Base-by-base conservation (phyloP, 1,140 invertebrate species). In the Formica selysi region DNA sequence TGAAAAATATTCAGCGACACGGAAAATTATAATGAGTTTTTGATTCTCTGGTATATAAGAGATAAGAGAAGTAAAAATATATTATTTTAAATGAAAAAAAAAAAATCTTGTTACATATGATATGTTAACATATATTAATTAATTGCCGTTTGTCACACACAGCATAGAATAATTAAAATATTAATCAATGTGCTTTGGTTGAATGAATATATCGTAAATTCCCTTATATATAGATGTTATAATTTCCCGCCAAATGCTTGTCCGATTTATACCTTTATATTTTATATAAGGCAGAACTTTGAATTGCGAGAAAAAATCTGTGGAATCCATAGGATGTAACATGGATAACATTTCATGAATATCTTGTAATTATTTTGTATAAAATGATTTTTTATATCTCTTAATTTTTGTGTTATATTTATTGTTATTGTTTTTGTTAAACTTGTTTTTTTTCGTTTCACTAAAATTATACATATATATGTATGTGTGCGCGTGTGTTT, bases 11-110 rank as follows among this genome's bases (percentile, higher is more conserved):
- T 10, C 13, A 61, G 3, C 38, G 3, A 36, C 13, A 11, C 2
- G 19, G 29, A 61, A 61, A 83, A 83, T 83, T 83, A 62, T 83
- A 74, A 81, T 11, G 67, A 83, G 26, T 32, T 5, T 13, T 29
- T 11, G 48, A 29, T 32, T 7, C 19, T 62, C 26, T 22, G 8
- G 11, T 6, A 32, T 41, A 44, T 8, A 1, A 80, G 64, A 61
- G 22, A 8, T 5, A 13, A 74, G 3, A 83, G 4, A n/a, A 26
- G 8, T 26, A 2, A 61, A n/a, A 32, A 32, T 32, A 32, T 44
- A 26, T 13, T 57, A 80, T 57, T 68, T 48, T 5, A 22, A 51
- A 73, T 32, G 1, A 54, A 0, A 44, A 0, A 22, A 22, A 22
- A 44, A 81, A 59, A 71, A 13, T 51, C 11, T 57, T 26, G 32